A percentile compares a stretch with the other conserved stretches of the same genome.
Evolutionary conservation across 2,888 invertebrate genomes (phyloP).

Genomic region (Dryococelus australis): DNA sequence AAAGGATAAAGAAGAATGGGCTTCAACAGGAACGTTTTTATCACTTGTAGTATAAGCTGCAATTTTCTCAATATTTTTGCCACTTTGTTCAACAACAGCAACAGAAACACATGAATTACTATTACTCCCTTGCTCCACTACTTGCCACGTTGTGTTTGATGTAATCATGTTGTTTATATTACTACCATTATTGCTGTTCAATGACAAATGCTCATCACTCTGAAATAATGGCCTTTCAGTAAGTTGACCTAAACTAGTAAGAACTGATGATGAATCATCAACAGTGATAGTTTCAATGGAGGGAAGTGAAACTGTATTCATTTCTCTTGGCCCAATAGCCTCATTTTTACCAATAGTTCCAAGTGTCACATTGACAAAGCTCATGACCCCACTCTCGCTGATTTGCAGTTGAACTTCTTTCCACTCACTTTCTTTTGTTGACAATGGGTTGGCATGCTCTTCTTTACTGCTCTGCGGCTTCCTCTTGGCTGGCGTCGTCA

Average conservation of each 20-base stretch:
- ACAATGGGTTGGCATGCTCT: neutral
- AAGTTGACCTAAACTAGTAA: neutral
- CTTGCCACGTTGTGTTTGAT: neutral
- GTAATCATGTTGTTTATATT: neutral
- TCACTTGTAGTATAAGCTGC: neutral
- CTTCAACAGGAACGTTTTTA: neutral
- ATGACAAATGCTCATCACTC: too few relatives aligned
- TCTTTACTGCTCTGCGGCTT: neutral
- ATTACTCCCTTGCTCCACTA: neutral
- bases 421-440: constrained; percentile 57
- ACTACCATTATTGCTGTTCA: neutral
- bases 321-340: neutral
- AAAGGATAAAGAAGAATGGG: neutral
- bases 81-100: neutral
- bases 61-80: neutral
- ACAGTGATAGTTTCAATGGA: neutral
- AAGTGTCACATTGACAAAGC: constrained; percentile 57
- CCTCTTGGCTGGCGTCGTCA: neutral
- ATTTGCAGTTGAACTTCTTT: constrained; percentile 72
- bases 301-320: neutral
- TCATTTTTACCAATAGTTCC: constrained; percentile 58
- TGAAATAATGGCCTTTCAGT: neutral
- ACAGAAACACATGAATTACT: too few relatives aligned
- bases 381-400: constrained; percentile 71
- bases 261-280: neutral